A percentile compares a stretch with the other conserved stretches of the same genome.
Conservation (phyloP, 2,888 invertebrate species). For the Periphyllus acericola region DNA sequence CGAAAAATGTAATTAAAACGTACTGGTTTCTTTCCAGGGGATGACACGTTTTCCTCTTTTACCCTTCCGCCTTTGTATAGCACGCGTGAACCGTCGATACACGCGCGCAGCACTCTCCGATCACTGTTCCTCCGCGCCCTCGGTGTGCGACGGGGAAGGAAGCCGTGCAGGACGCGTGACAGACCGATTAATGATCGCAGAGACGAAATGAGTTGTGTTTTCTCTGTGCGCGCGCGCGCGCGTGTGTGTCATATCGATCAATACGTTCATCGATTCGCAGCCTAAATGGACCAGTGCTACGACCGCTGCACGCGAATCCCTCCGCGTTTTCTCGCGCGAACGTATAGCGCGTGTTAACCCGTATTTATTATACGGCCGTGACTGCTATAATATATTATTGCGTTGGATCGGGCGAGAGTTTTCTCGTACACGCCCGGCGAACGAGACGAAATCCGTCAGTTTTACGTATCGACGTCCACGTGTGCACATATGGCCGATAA, state of each 20-base stretch:
- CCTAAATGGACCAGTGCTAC: background rate
- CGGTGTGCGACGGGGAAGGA: background rate
- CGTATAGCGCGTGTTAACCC: background rate
- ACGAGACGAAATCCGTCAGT: background rate
- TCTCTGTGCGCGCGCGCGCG: no score
- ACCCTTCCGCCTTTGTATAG: no score
- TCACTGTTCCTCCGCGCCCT: background rate
- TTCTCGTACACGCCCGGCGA: background rate
- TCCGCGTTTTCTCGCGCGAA: background rate
- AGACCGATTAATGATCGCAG: background rate
- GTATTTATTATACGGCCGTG: background rate
- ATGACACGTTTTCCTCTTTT: no score
- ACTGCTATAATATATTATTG: background rate
- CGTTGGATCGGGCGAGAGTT: background rate
- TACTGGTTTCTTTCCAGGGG: no score
- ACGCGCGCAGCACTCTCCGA: no score
- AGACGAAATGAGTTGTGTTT: background rate
- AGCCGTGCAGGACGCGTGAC: background rate
- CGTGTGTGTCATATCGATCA: slow-evolving; percentile 11
- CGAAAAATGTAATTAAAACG: no score
- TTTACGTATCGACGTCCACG: no score
- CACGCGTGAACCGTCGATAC: no score
- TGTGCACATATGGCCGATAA: background rate
- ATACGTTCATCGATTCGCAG: background rate
- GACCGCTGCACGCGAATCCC: background rate